These are phyloP conservation scores for Morinoia aosen DNA, from an alignment of 2,888 invertebrate genomes.

Conservation along the genomic window DNA sequence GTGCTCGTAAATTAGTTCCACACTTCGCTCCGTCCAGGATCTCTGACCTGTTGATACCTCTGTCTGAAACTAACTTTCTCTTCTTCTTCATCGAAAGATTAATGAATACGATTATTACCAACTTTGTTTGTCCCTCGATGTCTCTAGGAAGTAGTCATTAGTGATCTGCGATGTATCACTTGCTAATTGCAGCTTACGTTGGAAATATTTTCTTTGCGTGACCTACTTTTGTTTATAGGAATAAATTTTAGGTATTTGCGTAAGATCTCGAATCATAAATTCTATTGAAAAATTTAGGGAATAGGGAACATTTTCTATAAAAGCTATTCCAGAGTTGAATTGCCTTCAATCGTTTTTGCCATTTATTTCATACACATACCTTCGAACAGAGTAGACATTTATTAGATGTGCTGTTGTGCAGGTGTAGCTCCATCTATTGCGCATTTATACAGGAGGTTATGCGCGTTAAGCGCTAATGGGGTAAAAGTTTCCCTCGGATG, in stretches of 20 bases:
- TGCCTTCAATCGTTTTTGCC: not conserved
- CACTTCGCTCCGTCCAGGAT: not conserved
- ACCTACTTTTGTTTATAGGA: not conserved
- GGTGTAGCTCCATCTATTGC: not conserved
- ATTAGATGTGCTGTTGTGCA: not conserved
- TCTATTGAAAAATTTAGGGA: not conserved
- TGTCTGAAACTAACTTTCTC: not conserved
- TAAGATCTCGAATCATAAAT: not conserved
- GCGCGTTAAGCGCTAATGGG: not conserved
- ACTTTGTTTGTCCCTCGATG: not conserved
- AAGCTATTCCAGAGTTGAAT: not conserved
- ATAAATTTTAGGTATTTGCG: not conserved
- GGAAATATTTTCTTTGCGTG: not conserved
- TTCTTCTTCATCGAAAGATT: not conserved
- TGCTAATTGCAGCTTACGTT: not conserved
- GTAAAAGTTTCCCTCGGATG: not conserved
- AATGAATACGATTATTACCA: not conserved
- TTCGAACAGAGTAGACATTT: not conserved
- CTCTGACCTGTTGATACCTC: not conserved
- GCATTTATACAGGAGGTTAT: not conserved
- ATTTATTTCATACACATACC: not conserved
- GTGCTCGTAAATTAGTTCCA: slow-evolving; percentile 6
- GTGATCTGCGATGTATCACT: not conserved
- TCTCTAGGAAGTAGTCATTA: not conserved
- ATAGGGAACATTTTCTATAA: too few relatives aligned